phyloP scores from a whole-genome alignment of 2,113 vertebrate species.

The Pontoporia blainvillei region DNA sequence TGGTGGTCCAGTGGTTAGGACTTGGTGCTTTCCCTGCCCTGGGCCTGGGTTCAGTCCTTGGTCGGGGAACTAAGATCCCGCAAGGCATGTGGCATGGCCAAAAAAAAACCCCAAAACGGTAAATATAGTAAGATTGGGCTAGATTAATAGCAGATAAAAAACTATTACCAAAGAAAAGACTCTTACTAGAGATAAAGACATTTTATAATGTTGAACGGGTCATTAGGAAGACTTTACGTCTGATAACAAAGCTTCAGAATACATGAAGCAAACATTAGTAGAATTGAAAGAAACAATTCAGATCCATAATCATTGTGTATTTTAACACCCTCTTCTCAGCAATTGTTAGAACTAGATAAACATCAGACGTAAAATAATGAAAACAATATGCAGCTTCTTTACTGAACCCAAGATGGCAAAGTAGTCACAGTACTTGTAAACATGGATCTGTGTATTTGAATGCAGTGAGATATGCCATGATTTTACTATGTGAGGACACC shows the following conservation, averaged over 20 bases:
- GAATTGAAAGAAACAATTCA: not conserved
- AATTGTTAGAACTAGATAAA: not conserved
- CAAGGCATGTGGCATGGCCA: not conserved
- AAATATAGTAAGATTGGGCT: not conserved
- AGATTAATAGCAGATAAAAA: not conserved
- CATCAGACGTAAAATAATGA: not conserved
- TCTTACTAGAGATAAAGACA: not conserved
- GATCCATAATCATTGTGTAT: not conserved
- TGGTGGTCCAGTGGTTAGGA: not conserved
- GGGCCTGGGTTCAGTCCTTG: not conserved
- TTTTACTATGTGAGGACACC: not conserved
- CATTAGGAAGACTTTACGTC: not conserved
- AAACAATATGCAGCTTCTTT: conserved; percentile 22
- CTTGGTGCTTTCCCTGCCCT: not conserved
- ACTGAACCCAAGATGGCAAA: conserved; percentile 68
- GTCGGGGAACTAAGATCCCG: not conserved
- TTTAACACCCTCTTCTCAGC: not conserved
- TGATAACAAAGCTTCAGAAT: not conserved
- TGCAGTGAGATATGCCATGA: not conserved
- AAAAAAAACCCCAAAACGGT: not conserved
- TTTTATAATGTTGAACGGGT: not conserved
- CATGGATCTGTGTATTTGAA: not conserved
- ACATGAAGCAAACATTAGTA: not conserved
- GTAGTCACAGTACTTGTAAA: not conserved
- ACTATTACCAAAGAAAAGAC: not conserved